These are phyloP conservation scores for Sebastes umbrosus DNA, from an alignment of 2,797 vertebrate species.

Conservation along the genomic window DNA sequence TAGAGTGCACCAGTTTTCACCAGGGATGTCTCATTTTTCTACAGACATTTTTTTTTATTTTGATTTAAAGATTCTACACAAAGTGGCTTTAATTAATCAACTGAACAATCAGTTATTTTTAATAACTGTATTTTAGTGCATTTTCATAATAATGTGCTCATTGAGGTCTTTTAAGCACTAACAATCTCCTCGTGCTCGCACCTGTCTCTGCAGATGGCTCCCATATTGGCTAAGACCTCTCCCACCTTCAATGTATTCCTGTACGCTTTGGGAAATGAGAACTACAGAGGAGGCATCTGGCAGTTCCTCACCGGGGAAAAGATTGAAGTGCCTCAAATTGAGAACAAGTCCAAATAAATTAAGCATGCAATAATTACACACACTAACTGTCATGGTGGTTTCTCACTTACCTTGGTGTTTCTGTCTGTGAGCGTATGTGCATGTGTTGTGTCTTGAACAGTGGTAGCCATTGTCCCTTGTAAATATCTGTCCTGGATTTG, in stretches of 20 bases:
- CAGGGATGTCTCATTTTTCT: neutral
- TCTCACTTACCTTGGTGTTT: constrained; percentile 58
- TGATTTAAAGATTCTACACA: neutral
- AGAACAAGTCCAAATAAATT: constrained; percentile 90
- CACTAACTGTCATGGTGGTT: constrained; percentile 66
- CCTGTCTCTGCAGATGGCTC: constrained; percentile 86
- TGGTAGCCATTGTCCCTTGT: neutral
- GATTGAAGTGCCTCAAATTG: constrained; percentile 84
- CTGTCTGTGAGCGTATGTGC: constrained; percentile 41
- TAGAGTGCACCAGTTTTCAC: neutral
- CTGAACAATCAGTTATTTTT: neutral
- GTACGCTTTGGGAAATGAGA: constrained; percentile 92
- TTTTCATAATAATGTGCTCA: neutral
- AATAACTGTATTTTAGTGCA: neutral
- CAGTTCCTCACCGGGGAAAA: constrained; percentile 90
- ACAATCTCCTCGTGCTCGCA: neutral
- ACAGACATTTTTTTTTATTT: neutral
- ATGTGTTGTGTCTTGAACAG: constrained; percentile 28
- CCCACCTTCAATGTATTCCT: constrained; percentile 90
- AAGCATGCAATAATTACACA: constrained; percentile 59
- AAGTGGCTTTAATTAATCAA: neutral
- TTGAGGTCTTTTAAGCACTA: neutral
- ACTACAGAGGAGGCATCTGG: constrained; percentile 92
- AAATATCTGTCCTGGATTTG: neutral
- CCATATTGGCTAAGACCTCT: constrained; percentile 91